Conservation (phyloP, 2,113 vertebrate species). For the Ptychochromis oligacanthus region DNA sequence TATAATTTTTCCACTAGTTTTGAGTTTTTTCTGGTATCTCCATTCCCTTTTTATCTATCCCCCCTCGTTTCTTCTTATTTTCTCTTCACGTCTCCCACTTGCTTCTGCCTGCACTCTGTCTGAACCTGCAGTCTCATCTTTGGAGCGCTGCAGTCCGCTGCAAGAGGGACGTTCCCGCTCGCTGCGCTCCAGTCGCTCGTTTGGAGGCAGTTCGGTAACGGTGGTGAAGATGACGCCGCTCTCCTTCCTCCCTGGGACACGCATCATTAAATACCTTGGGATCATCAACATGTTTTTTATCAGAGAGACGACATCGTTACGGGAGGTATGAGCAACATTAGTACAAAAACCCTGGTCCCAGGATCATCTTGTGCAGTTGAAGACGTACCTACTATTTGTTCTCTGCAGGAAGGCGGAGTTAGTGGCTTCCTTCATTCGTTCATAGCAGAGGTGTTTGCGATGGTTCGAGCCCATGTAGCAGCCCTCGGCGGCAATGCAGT, state of each 20-base stretch:
- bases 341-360: too few relatives aligned
- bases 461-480: conserved; percentile 96
- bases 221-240: conserved; percentile 99
- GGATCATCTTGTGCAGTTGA: neutral
- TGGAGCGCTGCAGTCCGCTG: conserved; percentile 90
- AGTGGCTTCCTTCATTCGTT: conserved; percentile 97
- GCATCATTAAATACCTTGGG: conserved; percentile 95
- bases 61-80: neutral
- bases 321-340: conserved; percentile 85
- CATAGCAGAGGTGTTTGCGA: conserved; percentile 97
- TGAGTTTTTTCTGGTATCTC: conserved; percentile 61
- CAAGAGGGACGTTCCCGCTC: conserved; percentile 87
- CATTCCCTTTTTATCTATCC: conserved; percentile 29
- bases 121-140: conserved; percentile 83
- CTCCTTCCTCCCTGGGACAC: conserved; percentile 93
- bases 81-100: conserved; percentile 4
- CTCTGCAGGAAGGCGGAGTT: conserved; percentile 91
- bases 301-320: conserved; percentile 94
- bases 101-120: conserved; percentile 23
- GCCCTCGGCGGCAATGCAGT: conserved; percentile 96
- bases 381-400: neutral
- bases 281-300: conserved; percentile 99
- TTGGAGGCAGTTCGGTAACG: conserved; percentile 83
- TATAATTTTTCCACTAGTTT: conserved; percentile 27
- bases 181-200: conserved; percentile 82